Percentiles rank a stretch among this genome's conserved stretches.
These are phyloP conservation scores for Sebastes nivosus DNA, from an alignment of 2,797 vertebrate species.

Conservation along the genomic window DNA sequence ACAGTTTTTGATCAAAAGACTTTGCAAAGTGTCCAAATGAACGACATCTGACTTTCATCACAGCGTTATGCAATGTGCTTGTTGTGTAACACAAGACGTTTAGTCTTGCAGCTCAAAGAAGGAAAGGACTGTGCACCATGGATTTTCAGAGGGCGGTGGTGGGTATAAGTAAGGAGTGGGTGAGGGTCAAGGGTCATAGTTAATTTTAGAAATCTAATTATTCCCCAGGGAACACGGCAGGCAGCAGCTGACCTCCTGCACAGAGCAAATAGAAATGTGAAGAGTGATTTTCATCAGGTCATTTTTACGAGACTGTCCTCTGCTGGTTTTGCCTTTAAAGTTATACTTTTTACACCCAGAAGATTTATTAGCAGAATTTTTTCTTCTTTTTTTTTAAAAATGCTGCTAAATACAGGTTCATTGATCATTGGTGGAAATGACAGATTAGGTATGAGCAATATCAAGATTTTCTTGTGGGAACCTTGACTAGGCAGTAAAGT, in stretches of 20 bases:
- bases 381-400: neutral
- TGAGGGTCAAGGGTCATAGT: conserved; percentile 14
- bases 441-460: neutral
- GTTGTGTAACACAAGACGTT: neutral
- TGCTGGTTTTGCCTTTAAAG: neutral
- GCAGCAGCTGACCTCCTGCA: neutral
- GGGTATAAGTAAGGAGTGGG: neutral
- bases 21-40: neutral
- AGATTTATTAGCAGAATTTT: neutral
- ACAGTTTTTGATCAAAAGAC: neutral
- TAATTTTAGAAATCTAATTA: conserved; percentile 53
- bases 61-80: neutral
- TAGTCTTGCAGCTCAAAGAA: neutral
- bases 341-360: neutral
- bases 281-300: neutral
- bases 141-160: neutral
- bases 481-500: neutral
- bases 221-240: neutral
- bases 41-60: neutral
- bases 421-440: neutral
- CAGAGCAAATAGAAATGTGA: conserved; percentile 8
- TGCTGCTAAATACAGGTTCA: neutral
- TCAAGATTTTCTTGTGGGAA: neutral
- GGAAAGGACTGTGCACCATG: conserved; percentile 12
- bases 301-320: neutral